Conservation (phyloP, 2,797 vertebrate genomes). For the Galagoides demidoff region DNA sequence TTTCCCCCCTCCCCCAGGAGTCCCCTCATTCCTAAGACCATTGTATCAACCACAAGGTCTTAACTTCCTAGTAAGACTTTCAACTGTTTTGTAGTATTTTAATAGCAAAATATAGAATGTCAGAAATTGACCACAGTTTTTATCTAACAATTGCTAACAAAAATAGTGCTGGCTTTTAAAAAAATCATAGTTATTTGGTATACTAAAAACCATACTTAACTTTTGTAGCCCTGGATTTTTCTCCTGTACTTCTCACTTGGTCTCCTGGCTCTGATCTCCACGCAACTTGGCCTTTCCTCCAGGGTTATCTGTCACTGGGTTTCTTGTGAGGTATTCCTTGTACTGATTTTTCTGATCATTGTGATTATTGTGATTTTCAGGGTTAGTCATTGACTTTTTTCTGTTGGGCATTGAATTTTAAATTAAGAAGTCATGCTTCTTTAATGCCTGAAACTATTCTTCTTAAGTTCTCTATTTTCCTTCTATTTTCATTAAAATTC, state of each 20-base stretch:
- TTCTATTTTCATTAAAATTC: constrained; percentile 62
- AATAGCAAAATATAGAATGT: neutral
- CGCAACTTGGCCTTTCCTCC: neutral
- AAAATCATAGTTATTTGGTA: neutral
- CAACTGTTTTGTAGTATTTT: neutral
- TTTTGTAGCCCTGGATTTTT: neutral
- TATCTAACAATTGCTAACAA: neutral
- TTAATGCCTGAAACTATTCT: constrained; percentile 35
- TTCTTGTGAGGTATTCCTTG: constrained; percentile 36
- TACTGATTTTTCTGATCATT: constrained; percentile 41
- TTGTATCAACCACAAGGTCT: neutral
- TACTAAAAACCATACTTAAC: neutral
- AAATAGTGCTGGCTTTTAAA: neutral
- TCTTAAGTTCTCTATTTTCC: constrained; percentile 1
- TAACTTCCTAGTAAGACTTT: neutral
- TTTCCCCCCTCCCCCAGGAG: neutral
- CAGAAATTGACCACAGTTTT: neutral
- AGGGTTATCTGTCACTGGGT: neutral
- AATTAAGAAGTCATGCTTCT: constrained; percentile 47
- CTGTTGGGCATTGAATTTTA: constrained; percentile 42
- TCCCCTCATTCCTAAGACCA: neutral
- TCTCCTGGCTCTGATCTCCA: constrained; percentile 2
- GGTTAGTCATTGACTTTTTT: constrained; percentile 32
- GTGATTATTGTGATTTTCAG: constrained; percentile 21
- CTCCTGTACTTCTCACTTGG: neutral